Evolutionary conservation across 2,888 invertebrate genomes (phyloP).

Genomic region (Uloborus plumipes): DNA sequence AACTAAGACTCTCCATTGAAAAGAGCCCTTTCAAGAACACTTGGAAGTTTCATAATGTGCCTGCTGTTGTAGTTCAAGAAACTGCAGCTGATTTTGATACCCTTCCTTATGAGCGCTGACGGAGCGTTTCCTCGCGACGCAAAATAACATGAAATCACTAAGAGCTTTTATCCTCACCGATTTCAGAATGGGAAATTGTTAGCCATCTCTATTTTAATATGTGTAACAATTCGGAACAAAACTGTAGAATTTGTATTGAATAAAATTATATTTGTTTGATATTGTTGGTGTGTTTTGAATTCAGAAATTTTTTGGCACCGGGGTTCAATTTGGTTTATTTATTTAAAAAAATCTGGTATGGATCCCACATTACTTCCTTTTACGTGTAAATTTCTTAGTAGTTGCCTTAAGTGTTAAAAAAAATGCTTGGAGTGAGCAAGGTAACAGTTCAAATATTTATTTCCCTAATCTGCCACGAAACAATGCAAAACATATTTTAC

Average conservation of each 20-base stretch:
- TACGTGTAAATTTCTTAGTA: too few species aligned
- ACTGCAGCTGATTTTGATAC: conserved; percentile 26
- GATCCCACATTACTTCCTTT: too few species aligned
- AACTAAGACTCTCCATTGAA: not conserved
- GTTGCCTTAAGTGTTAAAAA: too few species aligned
- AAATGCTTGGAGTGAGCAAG: too few species aligned
- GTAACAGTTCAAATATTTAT: too few species aligned
- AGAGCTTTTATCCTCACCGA: conserved; percentile 58
- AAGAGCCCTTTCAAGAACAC: not conserved
- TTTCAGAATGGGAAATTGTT: conserved; percentile 28
- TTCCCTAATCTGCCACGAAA: too few species aligned
- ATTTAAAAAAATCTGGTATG: too few species aligned
- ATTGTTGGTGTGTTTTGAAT: too few species aligned
- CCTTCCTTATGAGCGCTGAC: not conserved
- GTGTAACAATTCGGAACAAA: conserved; percentile 25
- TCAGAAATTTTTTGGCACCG: too few species aligned
- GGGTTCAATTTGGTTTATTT: too few species aligned
- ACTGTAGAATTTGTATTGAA: conserved; percentile 57
- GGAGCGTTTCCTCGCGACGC: not conserved
- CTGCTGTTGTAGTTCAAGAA: conserved; percentile 17
- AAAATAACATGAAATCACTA: conserved; percentile 32
- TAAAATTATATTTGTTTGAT: conserved; percentile 55
- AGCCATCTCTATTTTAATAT: conserved; percentile 57
- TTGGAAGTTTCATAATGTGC: conserved; percentile 36
- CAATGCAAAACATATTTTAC: too few species aligned